Evolutionary conservation across 2,888 invertebrate species (phyloP), one percentile per base, ranked within the genome.

Genomic region (Hyposoter didymator): DNA sequence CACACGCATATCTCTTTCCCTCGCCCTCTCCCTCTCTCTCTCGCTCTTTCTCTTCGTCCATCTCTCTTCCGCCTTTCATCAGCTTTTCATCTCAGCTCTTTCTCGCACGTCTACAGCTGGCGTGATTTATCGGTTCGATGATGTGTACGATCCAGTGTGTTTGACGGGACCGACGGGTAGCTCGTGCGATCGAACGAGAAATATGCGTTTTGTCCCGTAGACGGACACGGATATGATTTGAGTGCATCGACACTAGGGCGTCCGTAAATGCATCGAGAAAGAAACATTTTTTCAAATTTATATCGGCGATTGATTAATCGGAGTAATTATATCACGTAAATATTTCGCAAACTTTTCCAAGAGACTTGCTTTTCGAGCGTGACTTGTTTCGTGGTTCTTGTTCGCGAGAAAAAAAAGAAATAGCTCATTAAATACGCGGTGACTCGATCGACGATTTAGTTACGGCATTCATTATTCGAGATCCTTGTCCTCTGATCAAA

Each of bases 81-180:
- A 72, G 49, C 39, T 52, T 79, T 79, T 72, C 72, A 28, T 79
- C 79, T 70, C 69, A 62, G 69, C 55, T 52, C 73, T 66, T 52
- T 76, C 59, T 75, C 85, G 62, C 74, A 67, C 62, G 14, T 49
- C 49, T 45, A 78, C 82, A 84, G 74, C 81, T 82, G 80, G 87
- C 87, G 89, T 93, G 92, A 93, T 93, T 93, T 92, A 92, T 93
- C 89, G 90, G 87, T 52, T 78, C 88, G 90, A 90, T 90, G 90
- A 91, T 90, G 86, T 88, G 89, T 90, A 89, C 87, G 88, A 90
- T 90, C 87, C 86, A 88, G 87, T 88, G 87, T 88, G 86, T 45
- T 28, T 59, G 78, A 88, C 87, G 72, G 78, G 72, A 39, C 35
- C 74, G 78, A 72, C 72, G 73, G 69, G 45, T 69, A 78, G 78